These are phyloP conservation scores for Hypomesus transpacificus DNA, from an alignment of 2,113 vertebrate species.

Conservation along the genomic window DNA sequence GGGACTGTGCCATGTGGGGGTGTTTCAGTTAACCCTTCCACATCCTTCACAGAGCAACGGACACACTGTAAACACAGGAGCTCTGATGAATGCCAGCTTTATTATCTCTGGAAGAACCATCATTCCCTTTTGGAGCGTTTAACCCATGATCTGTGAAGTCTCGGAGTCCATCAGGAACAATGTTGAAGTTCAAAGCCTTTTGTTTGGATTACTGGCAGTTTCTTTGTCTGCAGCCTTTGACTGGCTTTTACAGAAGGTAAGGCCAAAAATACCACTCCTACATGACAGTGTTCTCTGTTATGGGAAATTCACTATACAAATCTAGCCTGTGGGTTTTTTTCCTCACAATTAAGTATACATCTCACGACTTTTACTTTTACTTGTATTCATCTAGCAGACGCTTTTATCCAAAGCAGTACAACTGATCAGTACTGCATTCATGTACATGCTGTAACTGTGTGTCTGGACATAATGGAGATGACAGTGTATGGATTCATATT, in stretches of 20 bases:
- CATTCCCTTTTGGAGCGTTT: background rate
- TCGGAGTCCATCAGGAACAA: slow-evolving; percentile 56
- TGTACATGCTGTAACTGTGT: background rate
- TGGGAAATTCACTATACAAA: background rate
- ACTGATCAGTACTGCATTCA: background rate
- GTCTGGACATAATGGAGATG: slow-evolving; percentile 9
- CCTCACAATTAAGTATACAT: background rate
- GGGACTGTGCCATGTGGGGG: slow-evolving; percentile 57
- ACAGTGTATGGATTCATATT: too few relatives aligned
- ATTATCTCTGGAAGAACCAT: background rate
- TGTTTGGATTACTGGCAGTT: slow-evolving; percentile 99
- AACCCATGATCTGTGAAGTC: background rate
- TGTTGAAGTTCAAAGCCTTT: slow-evolving; percentile 95
- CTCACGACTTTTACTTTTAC: too few relatives aligned
- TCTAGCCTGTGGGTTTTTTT: background rate
- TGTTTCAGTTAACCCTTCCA: slow-evolving; percentile 5
- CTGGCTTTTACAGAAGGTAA: slow-evolving; percentile 92
- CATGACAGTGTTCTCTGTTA: background rate
- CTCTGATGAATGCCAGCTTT: background rate
- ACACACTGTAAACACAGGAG: slow-evolving; percentile 21
- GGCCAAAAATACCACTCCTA: slow-evolving; percentile 23
- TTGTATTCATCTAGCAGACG: too few relatives aligned
- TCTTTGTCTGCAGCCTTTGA: slow-evolving; percentile 90
- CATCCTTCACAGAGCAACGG: slow-evolving; percentile 11
- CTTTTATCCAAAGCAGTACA: too few relatives aligned